These are phyloP conservation scores for Menidia beryllina DNA, from an alignment of 2,113 vertebrate genomes.

Conservation along the genomic window DNA sequence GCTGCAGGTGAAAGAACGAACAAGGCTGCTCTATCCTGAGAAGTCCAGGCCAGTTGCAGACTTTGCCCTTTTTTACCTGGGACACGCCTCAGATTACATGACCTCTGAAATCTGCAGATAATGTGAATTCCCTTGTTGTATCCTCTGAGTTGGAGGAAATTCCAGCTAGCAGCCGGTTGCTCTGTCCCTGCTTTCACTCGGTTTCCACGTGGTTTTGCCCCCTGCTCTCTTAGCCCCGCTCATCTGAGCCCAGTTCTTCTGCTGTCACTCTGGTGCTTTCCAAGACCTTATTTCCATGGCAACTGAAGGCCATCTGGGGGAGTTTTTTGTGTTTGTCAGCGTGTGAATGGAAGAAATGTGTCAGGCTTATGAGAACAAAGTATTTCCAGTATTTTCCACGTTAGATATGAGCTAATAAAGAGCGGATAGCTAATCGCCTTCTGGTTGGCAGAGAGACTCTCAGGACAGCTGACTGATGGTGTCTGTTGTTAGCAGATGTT, in stretches of 20 bases:
- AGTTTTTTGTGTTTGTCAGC: slow-evolving; percentile 1
- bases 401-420: not conserved
- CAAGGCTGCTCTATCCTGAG: too few species aligned
- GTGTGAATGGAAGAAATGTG: not conserved
- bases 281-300: slow-evolving; percentile 49
- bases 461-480: too few species aligned
- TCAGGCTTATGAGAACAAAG: not conserved
- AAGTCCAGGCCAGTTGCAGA: too few species aligned
- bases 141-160: too few species aligned
- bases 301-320: slow-evolving; percentile 46
- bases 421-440: not conserved
- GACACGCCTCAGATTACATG: too few species aligned
- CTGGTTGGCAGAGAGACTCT: not conserved
- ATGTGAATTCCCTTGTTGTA: too few species aligned
- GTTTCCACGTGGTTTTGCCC: not conserved
- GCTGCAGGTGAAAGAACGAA: too few species aligned
- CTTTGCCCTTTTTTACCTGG: too few species aligned
- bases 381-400: slow-evolving; percentile 13
- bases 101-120: not conserved
- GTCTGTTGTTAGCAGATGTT: not conserved
- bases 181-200: not conserved
- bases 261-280: slow-evolving; percentile 23
- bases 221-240: slow-evolving; percentile 5
- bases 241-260: not conserved
- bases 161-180: not conserved